Base-by-base conservation (phyloP, 2,888 invertebrate genomes). In the Meghimatium bilineatum region DNA sequence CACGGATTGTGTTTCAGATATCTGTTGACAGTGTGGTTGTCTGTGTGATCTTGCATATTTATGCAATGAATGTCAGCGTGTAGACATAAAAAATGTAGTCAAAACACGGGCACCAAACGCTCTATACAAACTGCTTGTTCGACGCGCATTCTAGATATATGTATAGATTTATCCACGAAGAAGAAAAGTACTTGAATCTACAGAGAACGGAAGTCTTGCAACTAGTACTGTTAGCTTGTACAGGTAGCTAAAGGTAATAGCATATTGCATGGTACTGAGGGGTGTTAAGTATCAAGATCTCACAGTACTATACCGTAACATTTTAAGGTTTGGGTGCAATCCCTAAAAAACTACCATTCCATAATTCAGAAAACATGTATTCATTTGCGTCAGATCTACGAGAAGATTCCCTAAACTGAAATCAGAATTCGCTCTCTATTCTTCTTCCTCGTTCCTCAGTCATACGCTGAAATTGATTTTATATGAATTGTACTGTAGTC, bases 1-100 rank as follows among this genome's bases (percentile, higher is more conserved):
- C 52, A 74, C 52, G 29, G 17, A 49, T 29, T 52, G 32, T 52
- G 74, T 52, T 74, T 29, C 29, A 52, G 32, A 52, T 74, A 52
- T 52, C 74, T 20, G 44, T 32, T 29, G 20, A 32, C 14, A 12
- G 52, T 49, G 17, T 74, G 32, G 32, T 32, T 74, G 49, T 32
- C 74, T 6, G 74, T 74, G 49, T 74, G 10, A 52, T 49, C 52
- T 74, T 17, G 26, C 52, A 74, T 52, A 52, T 52, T 52, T 74
- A 52, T 74, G 32, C 2, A 49, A 32, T 32, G 52, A 74, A 52
- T 74, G 74, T 49, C 32, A 29, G 49, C n/a, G 72, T 72, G 14
- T 44, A 72, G 44, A 49, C 44, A 34, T 67, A 67, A 38, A 14
- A 36, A 38, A 23, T 20, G 34, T 3, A 34, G 36, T 69, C 36